Base-by-base conservation (phyloP, 2,888 invertebrate species). In the Drosophila subquinaria region DNA sequence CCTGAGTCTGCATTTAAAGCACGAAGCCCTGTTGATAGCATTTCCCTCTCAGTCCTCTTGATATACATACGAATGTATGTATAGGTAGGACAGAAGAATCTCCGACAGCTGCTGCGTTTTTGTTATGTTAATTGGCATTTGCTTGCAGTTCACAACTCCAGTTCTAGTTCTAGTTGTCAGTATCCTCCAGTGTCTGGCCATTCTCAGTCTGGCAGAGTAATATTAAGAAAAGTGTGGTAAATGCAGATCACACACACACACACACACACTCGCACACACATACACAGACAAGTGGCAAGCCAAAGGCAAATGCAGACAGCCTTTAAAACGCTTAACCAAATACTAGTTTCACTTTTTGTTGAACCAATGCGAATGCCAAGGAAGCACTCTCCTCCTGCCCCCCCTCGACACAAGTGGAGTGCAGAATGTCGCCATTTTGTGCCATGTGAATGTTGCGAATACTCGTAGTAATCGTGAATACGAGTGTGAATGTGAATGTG, bases 81-180 rank as follows among this genome's bases (percentile, higher is more conserved):
- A 17, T 17, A 23, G 23, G 36, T 17, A 13, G 50, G 13, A 20
- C 13, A 11, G 30, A 50, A 2, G 63, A 59, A 43, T 45, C 27
- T 45, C 75, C 59, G 79, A 73, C 64, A 62, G 56, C 69, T 62
- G 43, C 60, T 62, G 59, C 51, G 47, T 73, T 86, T 84, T 86
- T 89, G 82, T 89, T 89, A 86, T 89, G 86, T 82, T 86, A 85
- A 86, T 86, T 86, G 89, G 79, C 86, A 82, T 89, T 84, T 88
- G 80, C 79, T 75, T 70, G 56, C 35, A 57, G 75, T 50, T 51
- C 64, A 42, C 15, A 33, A 27, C 47, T 43, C 30, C 45, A 56
- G 47, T 57, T 42, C 40, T 48, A 63, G 63, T 56, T 23, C 52
- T 57, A 63, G 69, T 71, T 70, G 10, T 43, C 51, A 60, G 56